phyloP scores from a whole-genome alignment of 2,113 vertebrate species.

The Amazona vittata region DNA sequence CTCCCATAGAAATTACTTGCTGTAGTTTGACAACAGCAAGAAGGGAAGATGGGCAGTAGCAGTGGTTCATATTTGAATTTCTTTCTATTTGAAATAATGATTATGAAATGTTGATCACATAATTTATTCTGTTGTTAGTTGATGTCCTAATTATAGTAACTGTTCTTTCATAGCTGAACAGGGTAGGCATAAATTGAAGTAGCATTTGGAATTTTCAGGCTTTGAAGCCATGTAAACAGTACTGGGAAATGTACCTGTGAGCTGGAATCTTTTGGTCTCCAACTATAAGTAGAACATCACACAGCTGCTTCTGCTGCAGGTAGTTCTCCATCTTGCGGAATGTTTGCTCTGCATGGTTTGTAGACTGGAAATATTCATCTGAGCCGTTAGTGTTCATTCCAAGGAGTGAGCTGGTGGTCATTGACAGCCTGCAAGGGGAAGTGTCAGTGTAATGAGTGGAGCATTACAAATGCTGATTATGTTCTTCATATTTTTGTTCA shows the following conservation, averaged over 20 bases:
- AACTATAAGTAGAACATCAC: slow-evolving; percentile 91
- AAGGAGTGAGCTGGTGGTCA: slow-evolving; percentile 71
- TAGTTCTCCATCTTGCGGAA: slow-evolving; percentile 96
- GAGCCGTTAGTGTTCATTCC: slow-evolving; percentile 84
- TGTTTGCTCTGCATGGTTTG: slow-evolving; percentile 91
- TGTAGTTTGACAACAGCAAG: neutral
- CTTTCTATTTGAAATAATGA: neutral
- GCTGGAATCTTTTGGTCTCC: slow-evolving; percentile 95
- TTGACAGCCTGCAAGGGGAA: slow-evolving; percentile 75
- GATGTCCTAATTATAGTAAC: neutral
- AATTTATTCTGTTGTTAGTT: neutral
- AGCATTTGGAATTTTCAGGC: neutral
- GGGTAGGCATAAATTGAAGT: neutral
- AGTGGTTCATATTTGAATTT: neutral
- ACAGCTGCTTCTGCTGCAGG: slow-evolving; percentile 94
- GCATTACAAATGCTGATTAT: fast-evolving
- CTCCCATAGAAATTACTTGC: neutral
- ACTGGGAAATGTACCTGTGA: slow-evolving; percentile 80
- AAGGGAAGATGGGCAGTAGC: neutral
- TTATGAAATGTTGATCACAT: fast-evolving
- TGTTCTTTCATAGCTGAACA: neutral
- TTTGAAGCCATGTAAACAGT: neutral
- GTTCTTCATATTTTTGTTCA: neutral
- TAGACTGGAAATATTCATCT: slow-evolving; percentile 88
- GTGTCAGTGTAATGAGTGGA: neutral